Percentiles rank a stretch among this genome's conserved stretches.
Conservation (phyloP, 1,140 invertebrate genomes). For the Leptopilina clavipes region DNA sequence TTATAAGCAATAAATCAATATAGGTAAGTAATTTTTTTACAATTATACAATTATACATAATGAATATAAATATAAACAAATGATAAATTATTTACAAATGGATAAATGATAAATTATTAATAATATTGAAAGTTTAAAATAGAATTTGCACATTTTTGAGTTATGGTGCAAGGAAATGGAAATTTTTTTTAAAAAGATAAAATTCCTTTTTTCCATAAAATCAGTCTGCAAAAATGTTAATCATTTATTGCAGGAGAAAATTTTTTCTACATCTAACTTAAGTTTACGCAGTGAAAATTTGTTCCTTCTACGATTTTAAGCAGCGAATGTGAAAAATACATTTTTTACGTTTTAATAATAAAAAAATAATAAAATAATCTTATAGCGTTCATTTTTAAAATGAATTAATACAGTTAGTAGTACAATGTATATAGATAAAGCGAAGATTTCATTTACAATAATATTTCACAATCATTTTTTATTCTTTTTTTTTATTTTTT, state of each 20-base stretch:
- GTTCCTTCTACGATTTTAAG: not conserved
- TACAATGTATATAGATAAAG: not conserved
- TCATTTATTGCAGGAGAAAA: not conserved
- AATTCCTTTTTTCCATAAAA: not conserved
- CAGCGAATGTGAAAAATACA: not conserved
- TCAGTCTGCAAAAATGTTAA: not conserved
- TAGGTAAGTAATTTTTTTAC: too few species aligned
- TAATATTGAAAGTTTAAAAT: too few species aligned
- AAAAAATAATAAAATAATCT: not conserved
- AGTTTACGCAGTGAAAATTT: not conserved
- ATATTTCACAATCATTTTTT: slow-evolving; percentile 26
- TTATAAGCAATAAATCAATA: too few species aligned
- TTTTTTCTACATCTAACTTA: not conserved
- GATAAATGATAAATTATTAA: too few species aligned
- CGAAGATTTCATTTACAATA: slow-evolving; percentile 11
- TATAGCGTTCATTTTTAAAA: not conserved
- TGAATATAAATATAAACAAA: too few species aligned
- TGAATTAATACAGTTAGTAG: not conserved
- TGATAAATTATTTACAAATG: too few species aligned
- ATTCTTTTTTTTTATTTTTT: not conserved
- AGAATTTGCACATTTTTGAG: too few species aligned
- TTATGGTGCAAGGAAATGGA: too few species aligned
- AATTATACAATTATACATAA: too few species aligned
- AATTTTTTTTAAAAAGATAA: too few species aligned
- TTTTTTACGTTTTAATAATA: not conserved